phyloP scores from a whole-genome alignment of 1,140 invertebrate genomes.

The Drosophila nikananu region DNA sequence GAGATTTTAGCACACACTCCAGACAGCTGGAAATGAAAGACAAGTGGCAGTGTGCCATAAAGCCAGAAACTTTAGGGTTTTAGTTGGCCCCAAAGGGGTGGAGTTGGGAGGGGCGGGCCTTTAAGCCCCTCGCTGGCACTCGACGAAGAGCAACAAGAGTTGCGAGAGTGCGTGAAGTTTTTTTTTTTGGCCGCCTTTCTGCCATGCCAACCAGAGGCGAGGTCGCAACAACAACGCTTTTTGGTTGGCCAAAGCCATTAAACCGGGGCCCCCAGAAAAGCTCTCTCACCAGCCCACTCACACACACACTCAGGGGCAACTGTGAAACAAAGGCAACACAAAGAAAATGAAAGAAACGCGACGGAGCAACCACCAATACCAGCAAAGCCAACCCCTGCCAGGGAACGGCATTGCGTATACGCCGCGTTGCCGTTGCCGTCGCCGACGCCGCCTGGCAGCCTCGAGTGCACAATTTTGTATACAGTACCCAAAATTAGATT shows the following conservation, averaged over 20 bases:
- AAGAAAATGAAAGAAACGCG: constrained; percentile 82
- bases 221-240: constrained; percentile 81
- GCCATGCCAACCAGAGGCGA: constrained; percentile 79
- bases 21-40: constrained; percentile 68
- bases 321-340: constrained; percentile 83
- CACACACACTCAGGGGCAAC: constrained; percentile 50
- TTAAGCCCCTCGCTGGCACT: constrained; percentile 1
- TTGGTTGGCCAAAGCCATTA: constrained; percentile 77
- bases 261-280: constrained; percentile 38
- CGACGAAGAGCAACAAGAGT: constrained; percentile 56
- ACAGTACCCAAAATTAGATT: constrained; percentile 84
- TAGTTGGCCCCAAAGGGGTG: neutral
- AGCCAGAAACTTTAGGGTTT: constrained; percentile 49
- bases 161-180: constrained; percentile 44
- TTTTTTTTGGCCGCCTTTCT: constrained; percentile 9
- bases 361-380: constrained; percentile 72
- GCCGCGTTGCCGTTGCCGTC: constrained; percentile 50
- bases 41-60: constrained; percentile 71
- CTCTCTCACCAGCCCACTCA: constrained; percentile 52
- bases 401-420: constrained; percentile 43
- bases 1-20: constrained; percentile 44
- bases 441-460: constrained; percentile 30
- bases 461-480: constrained; percentile 85
- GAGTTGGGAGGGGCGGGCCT: neutral
- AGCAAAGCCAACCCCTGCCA: constrained; percentile 27